phyloP scores from a whole-genome alignment of 2,113 vertebrate species.

The Tachuris rubrigastra region DNA sequence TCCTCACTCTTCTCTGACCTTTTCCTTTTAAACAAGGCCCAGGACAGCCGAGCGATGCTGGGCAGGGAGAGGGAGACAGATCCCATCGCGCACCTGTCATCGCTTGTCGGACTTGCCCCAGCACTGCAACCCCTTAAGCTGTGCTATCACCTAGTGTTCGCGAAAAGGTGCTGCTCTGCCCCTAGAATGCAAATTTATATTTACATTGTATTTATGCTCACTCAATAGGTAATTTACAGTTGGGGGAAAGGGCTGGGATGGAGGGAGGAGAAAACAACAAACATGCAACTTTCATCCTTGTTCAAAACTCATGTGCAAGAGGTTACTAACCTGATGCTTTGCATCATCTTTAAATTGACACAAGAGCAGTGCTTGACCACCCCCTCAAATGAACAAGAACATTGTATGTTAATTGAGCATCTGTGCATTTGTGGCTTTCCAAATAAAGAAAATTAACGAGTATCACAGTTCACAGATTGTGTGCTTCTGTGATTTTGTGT shows the following conservation, averaged over 20 bases:
- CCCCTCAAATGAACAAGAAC: neutral
- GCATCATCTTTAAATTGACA: neutral
- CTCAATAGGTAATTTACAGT: neutral
- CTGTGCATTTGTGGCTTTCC: neutral
- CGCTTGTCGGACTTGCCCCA: accelerated
- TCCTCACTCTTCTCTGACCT: accelerated
- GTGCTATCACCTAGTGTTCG: accelerated
- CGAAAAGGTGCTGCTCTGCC: neutral
- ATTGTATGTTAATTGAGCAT: neutral
- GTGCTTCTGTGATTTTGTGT: neutral
- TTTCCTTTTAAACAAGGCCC: neutral
- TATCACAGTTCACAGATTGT: neutral
- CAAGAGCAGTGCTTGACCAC: neutral
- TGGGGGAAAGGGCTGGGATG: accelerated
- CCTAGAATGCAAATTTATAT: neutral
- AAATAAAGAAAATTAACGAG: slow-evolving; percentile 6
- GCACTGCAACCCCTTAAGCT: neutral
- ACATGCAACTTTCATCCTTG: neutral
- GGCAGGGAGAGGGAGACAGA: neutral
- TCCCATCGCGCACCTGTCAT: neutral
- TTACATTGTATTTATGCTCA: neutral
- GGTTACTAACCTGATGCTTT: neutral
- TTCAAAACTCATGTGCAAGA: neutral
- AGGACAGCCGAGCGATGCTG: accelerated
- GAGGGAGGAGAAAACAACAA: neutral